Percentiles rank a stretch among this genome's conserved stretches.
Conservation (phyloP, 2,888 invertebrate genomes). For the Apotomis capreana region DNA sequence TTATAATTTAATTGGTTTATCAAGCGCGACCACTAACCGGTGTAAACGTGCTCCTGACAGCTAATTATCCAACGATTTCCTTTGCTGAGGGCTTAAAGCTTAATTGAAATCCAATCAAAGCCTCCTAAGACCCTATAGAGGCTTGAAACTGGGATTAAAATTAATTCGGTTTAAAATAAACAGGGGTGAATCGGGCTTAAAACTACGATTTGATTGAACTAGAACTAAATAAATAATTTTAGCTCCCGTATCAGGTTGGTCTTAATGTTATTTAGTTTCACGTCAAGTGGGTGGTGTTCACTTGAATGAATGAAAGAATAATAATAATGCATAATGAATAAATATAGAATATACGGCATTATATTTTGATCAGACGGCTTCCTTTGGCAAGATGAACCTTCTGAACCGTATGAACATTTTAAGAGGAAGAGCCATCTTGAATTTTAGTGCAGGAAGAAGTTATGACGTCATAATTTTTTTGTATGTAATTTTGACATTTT, state of each 20-base stretch:
- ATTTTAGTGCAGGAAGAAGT: too few species aligned
- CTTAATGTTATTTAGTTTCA: too few species aligned
- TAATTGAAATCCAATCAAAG: constrained; percentile 39
- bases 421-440: too few species aligned
- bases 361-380: too few species aligned
- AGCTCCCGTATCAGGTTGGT: not conserved
- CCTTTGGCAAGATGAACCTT: too few species aligned
- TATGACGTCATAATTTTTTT: too few species aligned
- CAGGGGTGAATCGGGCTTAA: constrained; percentile 5
- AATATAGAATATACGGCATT: too few species aligned
- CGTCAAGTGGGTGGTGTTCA: too few species aligned
- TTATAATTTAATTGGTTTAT: constrained; percentile 3
- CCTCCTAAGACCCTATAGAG: constrained; percentile 12
- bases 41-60: constrained; percentile 30
- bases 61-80: constrained; percentile 36
- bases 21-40: constrained; percentile 9
- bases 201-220: not conserved
- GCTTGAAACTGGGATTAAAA: constrained; percentile 3
- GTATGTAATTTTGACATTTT: too few species aligned
- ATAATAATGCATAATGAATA: too few species aligned
- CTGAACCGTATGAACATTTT: too few species aligned
- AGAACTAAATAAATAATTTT: not conserved
- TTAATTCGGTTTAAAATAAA: constrained; percentile 18
- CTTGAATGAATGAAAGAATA: too few species aligned
- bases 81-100: constrained; percentile 26